A percentile compares a stretch with the other conserved stretches of the same genome.
Evolutionary conservation across 2,113 vertebrate species (phyloP).

Genomic region (Cinclus mexicanus): DNA sequence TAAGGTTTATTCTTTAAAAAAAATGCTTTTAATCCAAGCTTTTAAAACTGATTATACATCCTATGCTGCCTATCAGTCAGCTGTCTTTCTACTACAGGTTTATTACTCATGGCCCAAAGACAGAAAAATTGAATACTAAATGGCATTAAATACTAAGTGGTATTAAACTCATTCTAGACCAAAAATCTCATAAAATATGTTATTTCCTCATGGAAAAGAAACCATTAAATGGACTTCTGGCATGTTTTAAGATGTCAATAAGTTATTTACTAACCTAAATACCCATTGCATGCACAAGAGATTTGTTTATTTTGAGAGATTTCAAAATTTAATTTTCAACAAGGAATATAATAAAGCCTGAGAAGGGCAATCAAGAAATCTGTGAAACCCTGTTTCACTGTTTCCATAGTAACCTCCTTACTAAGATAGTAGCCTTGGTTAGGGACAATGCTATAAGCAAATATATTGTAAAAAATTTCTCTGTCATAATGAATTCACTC

Average conservation of each 20-base stretch:
- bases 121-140: background rate
- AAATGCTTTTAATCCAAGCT: background rate
- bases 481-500: background rate
- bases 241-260: background rate
- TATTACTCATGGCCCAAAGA: background rate
- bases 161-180: background rate
- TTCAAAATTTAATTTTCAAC: constrained; percentile 5
- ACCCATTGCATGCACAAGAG: background rate
- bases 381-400: constrained; percentile 14
- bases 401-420: constrained; percentile 58
- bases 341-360: background rate
- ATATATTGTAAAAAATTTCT: background rate
- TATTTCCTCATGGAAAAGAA: background rate
- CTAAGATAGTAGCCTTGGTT: constrained; percentile 16
- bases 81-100: background rate
- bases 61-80: background rate
- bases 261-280: constrained; percentile 16
- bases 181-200: background rate
- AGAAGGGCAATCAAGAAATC: constrained; percentile 12
- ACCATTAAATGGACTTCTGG: background rate
- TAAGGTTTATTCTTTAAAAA: background rate
- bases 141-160: background rate
- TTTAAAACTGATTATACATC: background rate
- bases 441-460: constrained; percentile 7
- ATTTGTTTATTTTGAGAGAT: background rate